These are phyloP conservation scores for Agonopterix heracliana DNA, from an alignment of 2,888 invertebrate species.

Conservation along the genomic window DNA sequence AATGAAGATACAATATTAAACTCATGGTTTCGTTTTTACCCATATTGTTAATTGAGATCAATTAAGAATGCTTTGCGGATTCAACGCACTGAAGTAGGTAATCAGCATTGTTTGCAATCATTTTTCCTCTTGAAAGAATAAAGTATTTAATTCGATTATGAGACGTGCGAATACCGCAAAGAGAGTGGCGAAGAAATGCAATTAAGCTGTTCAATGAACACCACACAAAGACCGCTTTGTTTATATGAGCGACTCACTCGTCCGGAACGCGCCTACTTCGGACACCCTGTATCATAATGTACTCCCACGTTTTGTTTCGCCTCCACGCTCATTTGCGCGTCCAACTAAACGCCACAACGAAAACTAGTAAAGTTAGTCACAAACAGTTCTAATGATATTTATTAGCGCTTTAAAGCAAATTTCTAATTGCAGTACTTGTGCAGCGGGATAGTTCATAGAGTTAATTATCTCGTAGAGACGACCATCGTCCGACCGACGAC, in stretches of 20 bases:
- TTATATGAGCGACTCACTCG: conserved; percentile 47
- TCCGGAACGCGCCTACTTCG: conserved; percentile 32
- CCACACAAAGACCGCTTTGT: conserved; percentile 55
- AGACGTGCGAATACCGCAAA: conserved; percentile 46
- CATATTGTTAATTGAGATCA: neutral
- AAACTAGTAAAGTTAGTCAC: conserved; percentile 5
- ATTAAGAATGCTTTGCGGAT: neutral
- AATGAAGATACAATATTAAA: too few relatives aligned
- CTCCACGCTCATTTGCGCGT: conserved; percentile 6
- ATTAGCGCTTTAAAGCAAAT: conserved; percentile 55
- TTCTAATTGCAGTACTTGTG: conserved; percentile 55
- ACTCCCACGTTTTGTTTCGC: conserved; percentile 7
- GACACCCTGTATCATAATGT: conserved; percentile 15
- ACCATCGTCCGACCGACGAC: conserved; percentile 29
- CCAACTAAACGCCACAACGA: conserved; percentile 5
- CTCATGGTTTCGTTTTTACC: neutral
- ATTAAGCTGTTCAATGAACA: conserved; percentile 68
- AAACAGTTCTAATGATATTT: conserved; percentile 49
- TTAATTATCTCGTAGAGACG: conserved; percentile 62
- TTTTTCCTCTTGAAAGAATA: conserved; percentile 20
- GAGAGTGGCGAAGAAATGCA: conserved; percentile 56
- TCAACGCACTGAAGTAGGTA: too few relatives aligned
- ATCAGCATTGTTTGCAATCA: too few relatives aligned
- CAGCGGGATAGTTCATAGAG: conserved; percentile 62
- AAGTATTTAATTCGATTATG: conserved; percentile 45